Percentiles rank a stretch among this genome's conserved stretches.
phyloP scores from a whole-genome alignment of 2,113 vertebrate genomes.

The Aptenodytes forsteri region DNA sequence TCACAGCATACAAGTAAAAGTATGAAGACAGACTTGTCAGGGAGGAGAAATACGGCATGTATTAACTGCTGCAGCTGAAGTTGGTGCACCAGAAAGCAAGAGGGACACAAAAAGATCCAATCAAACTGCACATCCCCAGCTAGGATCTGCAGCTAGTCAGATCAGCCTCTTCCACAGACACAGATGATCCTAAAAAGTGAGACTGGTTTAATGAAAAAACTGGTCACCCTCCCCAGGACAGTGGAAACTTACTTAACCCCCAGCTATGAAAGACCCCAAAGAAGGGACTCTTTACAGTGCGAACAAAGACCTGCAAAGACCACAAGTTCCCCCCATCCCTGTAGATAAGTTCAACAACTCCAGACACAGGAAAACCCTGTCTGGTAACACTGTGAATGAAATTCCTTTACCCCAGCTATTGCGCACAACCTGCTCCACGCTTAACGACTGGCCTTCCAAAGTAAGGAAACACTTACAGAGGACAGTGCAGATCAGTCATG shows the following conservation, averaged over 20 bases:
- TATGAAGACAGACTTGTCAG: not conserved
- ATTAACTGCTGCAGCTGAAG: not conserved
- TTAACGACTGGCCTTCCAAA: not conserved
- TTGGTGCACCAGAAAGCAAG: not conserved
- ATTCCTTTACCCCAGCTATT: not conserved
- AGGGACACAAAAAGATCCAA: not conserved
- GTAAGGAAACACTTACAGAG: not conserved
- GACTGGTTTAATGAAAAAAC: not conserved
- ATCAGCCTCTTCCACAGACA: not conserved
- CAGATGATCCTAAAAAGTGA: not conserved
- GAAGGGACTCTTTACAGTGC: not conserved
- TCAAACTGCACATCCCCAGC: not conserved
- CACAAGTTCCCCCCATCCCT: not conserved
- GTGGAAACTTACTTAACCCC: not conserved
- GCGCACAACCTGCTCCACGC: not conserved
- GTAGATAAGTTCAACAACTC: not conserved
- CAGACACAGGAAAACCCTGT: conserved; percentile 58
- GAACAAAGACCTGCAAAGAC: not conserved
- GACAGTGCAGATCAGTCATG: not conserved
- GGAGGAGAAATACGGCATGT: not conserved
- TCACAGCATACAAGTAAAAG: not conserved
- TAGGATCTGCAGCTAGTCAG: not conserved
- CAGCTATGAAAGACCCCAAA: not conserved
- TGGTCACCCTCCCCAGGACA: rapidly evolving
- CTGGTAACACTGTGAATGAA: not conserved